Base-by-base conservation (phyloP, 2,888 invertebrate species). In the Tenthredo livida region DNA sequence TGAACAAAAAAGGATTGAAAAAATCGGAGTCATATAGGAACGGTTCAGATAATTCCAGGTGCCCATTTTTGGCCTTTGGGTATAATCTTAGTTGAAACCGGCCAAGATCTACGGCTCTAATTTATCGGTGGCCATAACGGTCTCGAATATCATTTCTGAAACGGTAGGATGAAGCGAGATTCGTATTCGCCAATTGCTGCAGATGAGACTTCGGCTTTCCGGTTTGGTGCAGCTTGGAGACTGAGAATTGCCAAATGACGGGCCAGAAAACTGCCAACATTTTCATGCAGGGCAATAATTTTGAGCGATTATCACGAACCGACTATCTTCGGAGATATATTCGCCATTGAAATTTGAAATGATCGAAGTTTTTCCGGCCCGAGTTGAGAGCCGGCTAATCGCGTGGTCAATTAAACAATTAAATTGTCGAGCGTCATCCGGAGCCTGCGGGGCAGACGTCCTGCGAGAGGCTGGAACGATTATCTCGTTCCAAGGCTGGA, bases 331-430 rank as follows among this genome's bases (percentile, higher is more conserved):
- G 17, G 70, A n/a, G 37, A 54, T 54, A 54, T 54, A n/a, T 70
- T 37, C n/a, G 50, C 47, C 25, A 75, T 75, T 50, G 75, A 25
- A 25, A 21, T 43, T 37, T 12, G 21, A 43, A 33, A n/a, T 54
- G 21, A 58, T 58, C 37, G 58, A 25, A 61, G 29, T 77, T 61
- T 80, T 80, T 80, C n/a, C 61, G 54, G 12, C 17, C 54, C 15
- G 54, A 54, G 80, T 40, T 50, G 83, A 40, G n/a, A 65, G 47
- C 67, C 54, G 47, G 47, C 67, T 83, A 67, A 67, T 65, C 83
- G 83, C 54, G 86, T 86, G 84, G 85, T 86, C 90, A 90, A 90
- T 91, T 90, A 90, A 87, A 89, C 88, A 91, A 91, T 91, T 91
- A 90, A 90, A 90, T 87, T 88, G 89, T 90, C 89, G 86, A 85